A percentile compares a stretch with the other conserved stretches of the same genome.
These are phyloP conservation scores for Lamellibrachia luymesi DNA, from an alignment of 1,140 invertebrate species.

Conservation along the genomic window DNA sequence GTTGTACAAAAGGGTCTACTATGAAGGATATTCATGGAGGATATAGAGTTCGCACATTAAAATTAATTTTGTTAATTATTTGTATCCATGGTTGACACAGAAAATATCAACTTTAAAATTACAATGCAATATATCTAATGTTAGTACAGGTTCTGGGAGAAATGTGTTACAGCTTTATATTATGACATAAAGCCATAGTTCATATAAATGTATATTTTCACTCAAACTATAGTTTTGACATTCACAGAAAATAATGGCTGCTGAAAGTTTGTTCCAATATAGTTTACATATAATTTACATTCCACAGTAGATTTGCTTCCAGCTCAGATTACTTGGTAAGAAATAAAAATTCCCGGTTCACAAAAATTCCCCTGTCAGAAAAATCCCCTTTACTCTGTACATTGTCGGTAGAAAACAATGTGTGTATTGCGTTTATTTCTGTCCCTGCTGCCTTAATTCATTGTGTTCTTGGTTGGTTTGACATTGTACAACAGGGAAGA, in stretches of 20 bases:
- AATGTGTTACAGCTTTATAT: neutral
- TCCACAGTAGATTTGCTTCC: neutral
- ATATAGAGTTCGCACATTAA: neutral
- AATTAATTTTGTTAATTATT: neutral
- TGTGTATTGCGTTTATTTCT: neutral
- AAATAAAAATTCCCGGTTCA: neutral
- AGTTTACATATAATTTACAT: neutral
- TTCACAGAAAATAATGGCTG: neutral
- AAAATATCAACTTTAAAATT: too few species aligned
- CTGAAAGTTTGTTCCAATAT: neutral
- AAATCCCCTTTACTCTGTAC: neutral
- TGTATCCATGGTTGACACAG: too few species aligned
- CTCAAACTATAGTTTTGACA: neutral
- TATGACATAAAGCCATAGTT: neutral
- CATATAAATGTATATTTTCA: neutral
- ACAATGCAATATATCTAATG: too few species aligned
- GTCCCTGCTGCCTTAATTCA: neutral
- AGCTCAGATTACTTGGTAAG: neutral
- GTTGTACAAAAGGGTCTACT: neutral
- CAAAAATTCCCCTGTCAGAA: neutral
- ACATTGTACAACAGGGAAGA: too few species aligned
- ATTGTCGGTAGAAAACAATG: neutral
- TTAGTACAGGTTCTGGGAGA: neutral
- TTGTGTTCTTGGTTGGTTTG: neutral
- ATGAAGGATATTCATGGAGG: neutral